phyloP scores from a whole-genome alignment of 2,888 invertebrate species.

The Pandemis cinnamomeana region DNA sequence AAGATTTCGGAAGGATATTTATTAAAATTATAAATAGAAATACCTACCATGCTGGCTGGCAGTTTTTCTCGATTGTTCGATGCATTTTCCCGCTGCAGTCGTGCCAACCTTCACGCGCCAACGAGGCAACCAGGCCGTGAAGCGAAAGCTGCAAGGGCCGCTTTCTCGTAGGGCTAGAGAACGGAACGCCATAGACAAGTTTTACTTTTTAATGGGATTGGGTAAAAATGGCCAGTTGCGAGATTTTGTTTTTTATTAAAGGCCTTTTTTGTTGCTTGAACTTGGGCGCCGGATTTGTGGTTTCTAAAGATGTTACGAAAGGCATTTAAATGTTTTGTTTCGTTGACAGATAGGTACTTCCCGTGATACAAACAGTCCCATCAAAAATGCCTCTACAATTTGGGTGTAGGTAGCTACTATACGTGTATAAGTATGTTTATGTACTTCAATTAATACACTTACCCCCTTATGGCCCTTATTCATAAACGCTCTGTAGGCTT shows the following conservation, averaged over 20 bases:
- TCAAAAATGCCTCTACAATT: too few relatives aligned
- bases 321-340: background rate
- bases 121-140: conserved; percentile 53
- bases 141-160: conserved; percentile 54
- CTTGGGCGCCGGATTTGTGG: background rate
- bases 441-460: too few relatives aligned
- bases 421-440: too few relatives aligned
- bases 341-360: background rate
- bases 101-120: conserved; percentile 47
- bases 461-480: too few relatives aligned
- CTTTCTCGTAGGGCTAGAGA: conserved; percentile 42
- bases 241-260: conserved; percentile 19
- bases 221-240: conserved; percentile 26
- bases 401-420: too few relatives aligned
- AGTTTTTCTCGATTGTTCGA: conserved; percentile 4
- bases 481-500: too few relatives aligned
- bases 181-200: conserved; percentile 40
- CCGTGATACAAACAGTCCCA: too few relatives aligned
- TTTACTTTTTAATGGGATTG: conserved; percentile 41
- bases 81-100: conserved; percentile 35
- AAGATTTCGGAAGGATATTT: too few relatives aligned
- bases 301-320: background rate
- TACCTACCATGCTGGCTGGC: background rate
- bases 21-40: background rate
- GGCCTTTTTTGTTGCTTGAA: background rate